Conservation (phyloP, 2,113 vertebrate genomes). For the Lethenteron reissneri region DNA sequence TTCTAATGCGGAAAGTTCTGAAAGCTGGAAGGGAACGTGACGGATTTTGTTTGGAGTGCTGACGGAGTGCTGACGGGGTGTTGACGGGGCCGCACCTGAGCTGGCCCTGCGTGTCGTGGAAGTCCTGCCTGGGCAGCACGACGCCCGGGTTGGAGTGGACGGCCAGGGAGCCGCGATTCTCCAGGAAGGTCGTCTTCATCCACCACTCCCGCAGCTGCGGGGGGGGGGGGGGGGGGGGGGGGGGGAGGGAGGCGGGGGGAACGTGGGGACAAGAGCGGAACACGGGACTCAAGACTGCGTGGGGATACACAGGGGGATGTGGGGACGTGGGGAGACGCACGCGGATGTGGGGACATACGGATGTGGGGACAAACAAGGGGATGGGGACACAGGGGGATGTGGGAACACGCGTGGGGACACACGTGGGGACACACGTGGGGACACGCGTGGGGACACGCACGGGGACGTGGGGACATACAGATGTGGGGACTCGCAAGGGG, state of each 20-base stretch:
- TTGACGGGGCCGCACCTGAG: constrained; percentile 18
- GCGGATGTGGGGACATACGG: background rate
- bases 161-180: constrained; percentile 33
- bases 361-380: background rate
- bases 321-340: background rate
- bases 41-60: background rate
- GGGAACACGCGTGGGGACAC: no score
- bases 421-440: background rate
- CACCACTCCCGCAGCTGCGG: constrained; percentile 40
- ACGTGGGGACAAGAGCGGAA: background rate
- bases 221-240: background rate
- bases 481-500: background rate
- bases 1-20: no score
- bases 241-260: background rate
- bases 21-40: no score
- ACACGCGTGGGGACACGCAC: background rate
- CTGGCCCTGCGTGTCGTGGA: constrained; percentile 40
- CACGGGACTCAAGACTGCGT: background rate
- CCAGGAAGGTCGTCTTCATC: constrained; percentile 38
- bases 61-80: background rate
- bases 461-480: background rate
- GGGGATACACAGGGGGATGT: background rate
- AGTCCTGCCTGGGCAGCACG: constrained; percentile 39
- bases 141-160: constrained; percentile 49
- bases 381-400: background rate